These are phyloP conservation scores for Yponomeuta plumbellus DNA, from an alignment of 2,888 invertebrate genomes.

Conservation along the genomic window DNA sequence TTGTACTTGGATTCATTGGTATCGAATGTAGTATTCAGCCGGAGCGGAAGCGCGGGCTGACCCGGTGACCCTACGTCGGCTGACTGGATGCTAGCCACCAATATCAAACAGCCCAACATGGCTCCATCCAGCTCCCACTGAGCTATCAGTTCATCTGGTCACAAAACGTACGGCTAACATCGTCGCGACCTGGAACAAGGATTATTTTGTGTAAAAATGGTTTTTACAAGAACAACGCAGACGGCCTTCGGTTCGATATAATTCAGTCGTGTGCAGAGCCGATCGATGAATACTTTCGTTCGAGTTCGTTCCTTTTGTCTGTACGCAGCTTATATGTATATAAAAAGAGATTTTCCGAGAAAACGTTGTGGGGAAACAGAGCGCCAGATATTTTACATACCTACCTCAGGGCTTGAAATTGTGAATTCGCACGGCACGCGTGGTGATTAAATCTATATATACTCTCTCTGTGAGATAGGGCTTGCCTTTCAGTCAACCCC, in stretches of 20 bases:
- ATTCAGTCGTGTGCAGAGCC: not conserved
- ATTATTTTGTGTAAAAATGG: not conserved
- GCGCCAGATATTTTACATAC: too few species aligned
- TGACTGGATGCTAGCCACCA: not conserved
- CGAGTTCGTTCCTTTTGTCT: too few species aligned
- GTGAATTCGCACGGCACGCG: too few species aligned
- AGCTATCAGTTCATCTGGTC: not conserved
- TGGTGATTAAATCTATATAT: too few species aligned
- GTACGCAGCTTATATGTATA: too few species aligned
- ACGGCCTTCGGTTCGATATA: not conserved
- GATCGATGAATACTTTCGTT: not conserved
- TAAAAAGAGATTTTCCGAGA: too few species aligned
- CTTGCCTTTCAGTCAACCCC: too few species aligned
- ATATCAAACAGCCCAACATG: not conserved
- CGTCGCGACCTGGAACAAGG: not conserved
- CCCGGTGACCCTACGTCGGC: not conserved
- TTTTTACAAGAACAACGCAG: not conserved
- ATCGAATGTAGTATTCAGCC: slow-evolving; percentile 29
- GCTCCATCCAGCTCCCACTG: not conserved
- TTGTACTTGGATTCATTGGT: slow-evolving; percentile 44
- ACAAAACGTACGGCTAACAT: not conserved
- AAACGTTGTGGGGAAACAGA: too few species aligned
- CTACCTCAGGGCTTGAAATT: too few species aligned
- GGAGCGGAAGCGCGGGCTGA: slow-evolving; percentile 20
- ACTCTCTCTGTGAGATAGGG: too few species aligned